Conservation (phyloP, 2,797 vertebrate species). For the Clarias platycephalus region DNA sequence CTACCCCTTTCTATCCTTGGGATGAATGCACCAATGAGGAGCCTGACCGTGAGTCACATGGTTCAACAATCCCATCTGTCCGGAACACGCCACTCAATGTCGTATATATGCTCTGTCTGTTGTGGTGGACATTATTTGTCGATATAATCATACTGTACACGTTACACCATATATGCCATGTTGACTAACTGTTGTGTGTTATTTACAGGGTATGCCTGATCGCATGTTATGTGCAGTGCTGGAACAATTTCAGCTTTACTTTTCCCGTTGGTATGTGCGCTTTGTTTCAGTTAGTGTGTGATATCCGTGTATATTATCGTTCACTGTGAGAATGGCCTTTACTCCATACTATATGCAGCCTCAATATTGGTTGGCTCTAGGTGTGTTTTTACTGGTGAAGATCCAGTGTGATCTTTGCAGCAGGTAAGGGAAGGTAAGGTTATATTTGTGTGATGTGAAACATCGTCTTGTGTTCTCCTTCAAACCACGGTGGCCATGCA, state of each 20-base stretch:
- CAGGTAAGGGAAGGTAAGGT: slow-evolving; percentile 70
- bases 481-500: slow-evolving; percentile 72
- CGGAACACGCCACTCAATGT: slow-evolving; percentile 75
- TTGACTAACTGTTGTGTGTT: slow-evolving; percentile 87
- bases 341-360: slow-evolving; percentile 39
- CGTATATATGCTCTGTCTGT: slow-evolving; percentile 81
- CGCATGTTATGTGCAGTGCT: slow-evolving; percentile 88
- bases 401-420: slow-evolving; percentile 67
- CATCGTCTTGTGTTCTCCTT: slow-evolving; percentile 69
- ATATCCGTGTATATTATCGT: slow-evolving; percentile 70
- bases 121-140: slow-evolving; percentile 79
- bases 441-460: slow-evolving; percentile 67
- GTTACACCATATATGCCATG: slow-evolving; percentile 80
- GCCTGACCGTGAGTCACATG: slow-evolving; percentile 82
- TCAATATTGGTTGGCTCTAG: slow-evolving; percentile 45
- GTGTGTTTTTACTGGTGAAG: slow-evolving; percentile 59
- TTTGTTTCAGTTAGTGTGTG: slow-evolving; percentile 82
- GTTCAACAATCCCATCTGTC: slow-evolving; percentile 64
- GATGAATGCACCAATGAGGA: slow-evolving; percentile 88
- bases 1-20: slow-evolving; percentile 75
- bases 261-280: slow-evolving; percentile 88
- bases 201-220: slow-evolving; percentile 88
- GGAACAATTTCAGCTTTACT: slow-evolving; percentile 88
- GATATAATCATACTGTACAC: slow-evolving; percentile 78
- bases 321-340: slow-evolving; percentile 51